Evolutionary conservation across 2,113 vertebrate genomes (phyloP), one percentile per base, ranked within the genome.

Genomic region (Atherinomorus stipes): DNA sequence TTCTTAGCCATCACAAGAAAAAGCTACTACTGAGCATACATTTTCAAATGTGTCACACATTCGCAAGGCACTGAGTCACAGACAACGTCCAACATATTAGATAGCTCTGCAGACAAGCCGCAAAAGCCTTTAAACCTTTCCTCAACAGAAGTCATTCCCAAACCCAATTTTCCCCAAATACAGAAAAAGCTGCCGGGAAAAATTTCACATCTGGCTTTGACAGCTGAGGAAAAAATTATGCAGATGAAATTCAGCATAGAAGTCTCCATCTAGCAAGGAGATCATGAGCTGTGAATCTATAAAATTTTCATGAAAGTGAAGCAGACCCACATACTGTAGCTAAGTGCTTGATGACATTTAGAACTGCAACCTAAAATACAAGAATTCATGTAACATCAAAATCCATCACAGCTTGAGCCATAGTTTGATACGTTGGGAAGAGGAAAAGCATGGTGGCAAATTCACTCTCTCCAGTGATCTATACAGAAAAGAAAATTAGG

Each of bases 81-180:
- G 49, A 28, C 75, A 25, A 59, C 11, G 28, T 63, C 51, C 16
- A 73, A 71, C 26, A 63, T 59, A 21, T 40, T 13, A n/a, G 26
- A 57, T 10, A 5, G 6, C 18, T 51, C 38, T 25, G 5, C 18
- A 22, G 49, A 45, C 3, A 62, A 40, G 9, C 40, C 7, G 15
- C 49, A 44, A 37, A 40, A 34, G 19, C 12, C 38, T 65, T n/a
- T 10, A 37, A 64, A 56, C n/a, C 1, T 42, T 49, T 75, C 68
- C 19, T 69, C 18, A 63, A 15, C 5, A 69, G 1, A 59, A 40
- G 12, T 26, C 0, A 64, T 23, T 11, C 8, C 19, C 13, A 54
- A 81, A 54, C 7, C 42, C 13, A 38, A 8, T 38, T 34, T 59
- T 51, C 13, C 3, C 25, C 1, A 34, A 4, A 65, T 16, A 49